phyloP scores from a whole-genome alignment of 1,140 invertebrate genomes.

The Medauroidea extradentata region DNA sequence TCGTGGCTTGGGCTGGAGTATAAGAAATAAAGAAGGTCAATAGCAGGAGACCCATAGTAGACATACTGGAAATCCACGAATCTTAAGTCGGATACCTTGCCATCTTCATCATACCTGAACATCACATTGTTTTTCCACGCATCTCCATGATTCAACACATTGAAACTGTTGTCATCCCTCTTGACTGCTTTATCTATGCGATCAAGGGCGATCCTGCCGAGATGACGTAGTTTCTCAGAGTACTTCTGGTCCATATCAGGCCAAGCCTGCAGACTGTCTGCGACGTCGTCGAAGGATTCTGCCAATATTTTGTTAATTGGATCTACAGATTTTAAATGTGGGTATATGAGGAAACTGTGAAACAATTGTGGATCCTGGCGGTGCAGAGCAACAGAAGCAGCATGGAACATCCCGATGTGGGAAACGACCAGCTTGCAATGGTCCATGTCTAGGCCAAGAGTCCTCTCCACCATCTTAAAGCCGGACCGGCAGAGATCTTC shows the following conservation, averaged over 20 bases:
- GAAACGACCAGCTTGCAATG: conserved; percentile 1
- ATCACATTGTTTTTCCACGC: conserved; percentile 27
- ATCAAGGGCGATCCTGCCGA: background rate
- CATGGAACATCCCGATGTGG: background rate
- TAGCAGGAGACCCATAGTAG: no score
- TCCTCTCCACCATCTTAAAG: conserved; percentile 8
- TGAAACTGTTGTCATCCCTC: background rate
- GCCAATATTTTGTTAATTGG: no score
- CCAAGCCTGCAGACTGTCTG: background rate
- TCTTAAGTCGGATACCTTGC: background rate
- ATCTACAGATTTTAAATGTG: no score
- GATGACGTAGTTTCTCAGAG: background rate
- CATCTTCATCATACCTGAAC: conserved; percentile 19
- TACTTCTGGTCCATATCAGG: background rate
- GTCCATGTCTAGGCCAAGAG: background rate
- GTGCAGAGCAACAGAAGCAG: background rate
- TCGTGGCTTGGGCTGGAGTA: no score
- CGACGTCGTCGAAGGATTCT: background rate
- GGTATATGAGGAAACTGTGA: background rate
- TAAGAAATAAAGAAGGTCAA: no score
- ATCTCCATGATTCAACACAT: conserved; percentile 22
- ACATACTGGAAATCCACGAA: background rate
- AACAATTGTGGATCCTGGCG: background rate
- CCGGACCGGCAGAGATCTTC: conserved; percentile 3
- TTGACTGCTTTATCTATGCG: background rate